Evolutionary conservation across 2,797 vertebrate genomes (phyloP).

Genomic region (Poeciliopsis paucimaculata): DNA sequence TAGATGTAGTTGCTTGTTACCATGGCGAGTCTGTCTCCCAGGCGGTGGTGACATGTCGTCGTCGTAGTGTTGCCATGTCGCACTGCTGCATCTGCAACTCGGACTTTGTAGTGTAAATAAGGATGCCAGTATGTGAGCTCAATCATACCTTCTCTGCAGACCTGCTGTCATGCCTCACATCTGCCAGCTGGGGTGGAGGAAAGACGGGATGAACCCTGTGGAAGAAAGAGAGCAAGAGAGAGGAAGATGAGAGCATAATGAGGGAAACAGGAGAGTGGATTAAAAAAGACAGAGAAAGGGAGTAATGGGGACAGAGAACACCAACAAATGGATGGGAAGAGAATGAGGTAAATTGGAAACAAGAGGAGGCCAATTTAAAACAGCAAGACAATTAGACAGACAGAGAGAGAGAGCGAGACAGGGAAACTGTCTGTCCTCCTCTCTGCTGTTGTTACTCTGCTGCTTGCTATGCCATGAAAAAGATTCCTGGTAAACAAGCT

Average conservation of each 20-base stretch:
- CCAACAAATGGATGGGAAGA: slow-evolving; percentile 38
- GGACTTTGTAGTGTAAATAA: slow-evolving; percentile 77
- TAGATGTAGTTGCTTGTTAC: slow-evolving; percentile 66
- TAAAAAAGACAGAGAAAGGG: slow-evolving; percentile 46
- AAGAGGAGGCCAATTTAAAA: slow-evolving; percentile 34
- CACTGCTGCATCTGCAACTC: slow-evolving; percentile 49
- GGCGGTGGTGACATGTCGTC: slow-evolving; percentile 59
- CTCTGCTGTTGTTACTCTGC: slow-evolving; percentile 28
- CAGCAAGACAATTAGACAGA: slow-evolving; percentile 15
- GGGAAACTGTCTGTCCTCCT: slow-evolving; percentile 23
- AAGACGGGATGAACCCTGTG: slow-evolving; percentile 8
- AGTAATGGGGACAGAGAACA: slow-evolving; percentile 49
- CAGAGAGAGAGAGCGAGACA: background rate
- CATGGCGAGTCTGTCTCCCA: slow-evolving; percentile 63
- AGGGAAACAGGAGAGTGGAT: slow-evolving; percentile 44
- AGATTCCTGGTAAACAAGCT: slow-evolving; percentile 53
- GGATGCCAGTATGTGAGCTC: slow-evolving; percentile 35
- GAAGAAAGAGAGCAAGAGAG: slow-evolving; percentile 45
- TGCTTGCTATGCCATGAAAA: slow-evolving; percentile 38
- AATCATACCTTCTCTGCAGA: slow-evolving; percentile 48
- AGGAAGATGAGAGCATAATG: slow-evolving; percentile 40
- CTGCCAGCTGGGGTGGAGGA: slow-evolving; percentile 32
- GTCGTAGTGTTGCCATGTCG: slow-evolving; percentile 65
- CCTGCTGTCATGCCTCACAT: slow-evolving; percentile 60
- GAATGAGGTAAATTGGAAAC: slow-evolving; percentile 46